phyloP scores from a whole-genome alignment of 2,797 vertebrate species.

The Notolepis coatsorum region DNA sequence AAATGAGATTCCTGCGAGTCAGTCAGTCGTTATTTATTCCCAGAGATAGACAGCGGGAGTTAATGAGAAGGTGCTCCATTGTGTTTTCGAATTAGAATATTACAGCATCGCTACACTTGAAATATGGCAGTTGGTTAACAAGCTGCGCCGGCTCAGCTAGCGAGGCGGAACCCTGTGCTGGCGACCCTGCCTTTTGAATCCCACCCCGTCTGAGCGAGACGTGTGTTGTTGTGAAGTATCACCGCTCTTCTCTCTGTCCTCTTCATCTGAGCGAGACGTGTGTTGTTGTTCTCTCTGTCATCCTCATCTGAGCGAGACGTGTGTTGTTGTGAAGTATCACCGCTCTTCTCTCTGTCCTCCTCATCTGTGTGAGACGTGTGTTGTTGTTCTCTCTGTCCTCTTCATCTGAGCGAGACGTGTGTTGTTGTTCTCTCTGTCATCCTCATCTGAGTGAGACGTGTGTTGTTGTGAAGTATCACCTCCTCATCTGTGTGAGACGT shows the following conservation, averaged over 20 bases:
- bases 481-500: too few species aligned
- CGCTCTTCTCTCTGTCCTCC: too few species aligned
- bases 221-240: constrained; percentile 34
- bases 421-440: too few species aligned
- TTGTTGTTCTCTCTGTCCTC: too few species aligned
- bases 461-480: too few species aligned
- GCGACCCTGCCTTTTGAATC: constrained; percentile 33
- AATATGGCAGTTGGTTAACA: constrained; percentile 16
- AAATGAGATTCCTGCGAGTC: constrained; percentile 33
- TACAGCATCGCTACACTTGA: constrained; percentile 17
- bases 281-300: too few species aligned
- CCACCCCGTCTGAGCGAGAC: constrained; percentile 17
- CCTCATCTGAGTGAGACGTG: too few species aligned
- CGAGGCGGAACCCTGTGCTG: constrained; percentile 26
- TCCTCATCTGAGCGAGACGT: too few species aligned
- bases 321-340: too few species aligned
- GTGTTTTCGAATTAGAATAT: constrained; percentile 26
- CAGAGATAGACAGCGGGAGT: constrained; percentile 27
- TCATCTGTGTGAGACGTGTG: too few species aligned
- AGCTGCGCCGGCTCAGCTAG: constrained; percentile 8
- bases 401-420: too few species aligned
- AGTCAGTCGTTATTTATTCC: constrained; percentile 33
- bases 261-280: too few species aligned
- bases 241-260: constrained; percentile 19
- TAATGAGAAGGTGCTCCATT: constrained; percentile 48